Percentiles rank a stretch among this genome's conserved stretches.
Evolutionary conservation across 2,797 vertebrate species (phyloP).

Genomic region (Anguilla megastoma): DNA sequence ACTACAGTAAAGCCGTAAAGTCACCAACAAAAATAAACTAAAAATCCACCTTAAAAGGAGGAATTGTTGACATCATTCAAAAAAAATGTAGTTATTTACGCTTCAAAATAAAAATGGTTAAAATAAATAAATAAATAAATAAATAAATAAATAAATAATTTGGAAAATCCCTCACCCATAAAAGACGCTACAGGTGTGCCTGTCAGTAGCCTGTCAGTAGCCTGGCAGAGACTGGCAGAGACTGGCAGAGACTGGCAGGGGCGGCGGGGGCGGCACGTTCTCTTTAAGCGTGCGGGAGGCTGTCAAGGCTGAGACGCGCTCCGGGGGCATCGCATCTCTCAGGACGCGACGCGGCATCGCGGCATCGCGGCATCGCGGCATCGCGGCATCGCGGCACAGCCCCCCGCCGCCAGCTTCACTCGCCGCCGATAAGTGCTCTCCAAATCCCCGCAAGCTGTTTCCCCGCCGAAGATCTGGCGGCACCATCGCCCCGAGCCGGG

Average conservation of each 20-base stretch:
- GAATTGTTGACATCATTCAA: background rate
- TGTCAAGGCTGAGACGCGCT: constrained; percentile 26
- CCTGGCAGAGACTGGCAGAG: background rate
- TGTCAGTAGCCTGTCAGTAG: background rate
- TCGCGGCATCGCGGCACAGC: background rate
- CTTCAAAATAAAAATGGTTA: background rate
- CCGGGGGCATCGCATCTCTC: constrained; percentile 45
- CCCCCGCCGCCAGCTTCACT: constrained; percentile 9
- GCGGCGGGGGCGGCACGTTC: background rate
- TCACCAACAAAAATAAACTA: background rate
- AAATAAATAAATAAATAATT: background rate
- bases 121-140: too few species aligned
- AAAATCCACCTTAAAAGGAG: background rate
- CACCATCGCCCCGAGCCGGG: background rate
- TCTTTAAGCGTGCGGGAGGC: background rate
- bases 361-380: too few species aligned
- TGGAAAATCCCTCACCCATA: background rate
- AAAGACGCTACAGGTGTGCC: background rate
- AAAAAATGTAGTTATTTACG: background rate
- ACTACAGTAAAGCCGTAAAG: background rate
- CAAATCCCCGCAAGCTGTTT: constrained; percentile 41
- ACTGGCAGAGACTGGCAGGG: background rate
- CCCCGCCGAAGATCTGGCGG: background rate
- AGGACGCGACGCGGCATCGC: constrained; percentile 36
- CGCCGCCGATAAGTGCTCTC: constrained; percentile 23